phyloP scores from a whole-genome alignment of 2,888 invertebrate species.

The Sarcophaga variegata region DNA sequence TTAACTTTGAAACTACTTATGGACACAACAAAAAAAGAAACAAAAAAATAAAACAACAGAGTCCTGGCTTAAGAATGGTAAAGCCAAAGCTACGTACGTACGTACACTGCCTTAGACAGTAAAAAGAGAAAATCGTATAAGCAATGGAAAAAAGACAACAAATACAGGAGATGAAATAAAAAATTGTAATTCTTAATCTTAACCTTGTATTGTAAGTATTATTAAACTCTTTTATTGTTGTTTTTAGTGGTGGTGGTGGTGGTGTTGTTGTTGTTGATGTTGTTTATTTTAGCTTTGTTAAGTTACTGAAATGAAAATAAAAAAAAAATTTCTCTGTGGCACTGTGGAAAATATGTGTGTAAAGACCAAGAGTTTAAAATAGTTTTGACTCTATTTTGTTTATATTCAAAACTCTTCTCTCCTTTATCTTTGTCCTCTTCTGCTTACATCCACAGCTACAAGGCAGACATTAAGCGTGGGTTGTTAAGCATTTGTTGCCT shows the following conservation, averaged over 20 bases:
- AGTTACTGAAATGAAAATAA: background rate
- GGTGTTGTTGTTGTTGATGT: background rate
- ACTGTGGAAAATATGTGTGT: background rate
- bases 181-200: conserved; percentile 67
- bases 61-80: conserved; percentile 46
- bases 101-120: too few species aligned
- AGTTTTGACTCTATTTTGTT: conserved; percentile 8
- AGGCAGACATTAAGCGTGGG: conserved; percentile 55
- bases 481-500: conserved; percentile 65
- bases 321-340: conserved; percentile 10
- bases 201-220: conserved; percentile 62
- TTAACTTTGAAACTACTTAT: conserved; percentile 64
- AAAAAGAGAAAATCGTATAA: conserved; percentile 2
- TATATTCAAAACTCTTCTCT: conserved; percentile 11
- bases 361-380: conserved; percentile 1
- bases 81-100: background rate
- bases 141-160: conserved; percentile 21
- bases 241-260: background rate
- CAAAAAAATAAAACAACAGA: conserved; percentile 37
- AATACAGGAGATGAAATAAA: conserved; percentile 53
- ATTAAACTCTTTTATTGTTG: conserved; percentile 40
- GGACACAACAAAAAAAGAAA: conserved; percentile 11
- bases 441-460: background rate
- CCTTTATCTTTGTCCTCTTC: conserved; percentile 1
- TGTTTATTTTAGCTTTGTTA: background rate